Evolutionary conservation across 2,113 vertebrate species (phyloP), one percentile per base, ranked within the genome.

Genomic region (Melanerpes aurifrons): DNA sequence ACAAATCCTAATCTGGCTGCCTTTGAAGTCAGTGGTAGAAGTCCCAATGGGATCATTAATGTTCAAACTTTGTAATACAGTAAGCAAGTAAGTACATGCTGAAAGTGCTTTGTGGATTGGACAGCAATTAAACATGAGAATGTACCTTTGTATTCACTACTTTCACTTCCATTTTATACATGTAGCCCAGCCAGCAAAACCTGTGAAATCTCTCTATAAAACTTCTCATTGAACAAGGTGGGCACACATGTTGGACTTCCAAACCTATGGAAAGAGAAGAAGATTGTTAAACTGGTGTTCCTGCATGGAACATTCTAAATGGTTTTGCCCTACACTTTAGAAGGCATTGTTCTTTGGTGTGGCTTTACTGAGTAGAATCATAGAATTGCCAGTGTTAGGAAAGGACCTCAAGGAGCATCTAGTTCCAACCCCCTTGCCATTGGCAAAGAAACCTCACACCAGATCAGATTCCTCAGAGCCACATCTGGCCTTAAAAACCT

Each of bases 11-110:
- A 89, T 78, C 79, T 87, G 37, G 11, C 59, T 93, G 22, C 20
- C 75, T 96, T 96, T 96, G 96, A 96, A 91, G 95, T 93, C 31
- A 77, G 45, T 56, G 58, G n/a, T 86, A 92, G 89, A 91, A 94
- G 66, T 56, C 69, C 53, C 79, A 91, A n/a, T 78, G 58, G 26
- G 73, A 64, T 48, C 40, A 92, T 88, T 96, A 80, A 78, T 69
- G 93, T 87, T 86, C 87, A 87, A 82, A 86, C 87, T 73, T 87
- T 87, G 63, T 82, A 94, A 87, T 91, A 63, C 20, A 66, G 26
- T 86, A 90, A 89, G 75, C 91, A 92, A 92, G 95, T 72, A 76
- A 84, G 50, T 54, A 90, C 96, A 75, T 78, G 90, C n/a, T 90
- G 74, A 53, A 87, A 88, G 50, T 69, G 26, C 24, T 92, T 86